Evolutionary conservation across 2,113 vertebrate species (phyloP), one percentile per base, ranked within the genome.

Genomic region (Gulo gulo): DNA sequence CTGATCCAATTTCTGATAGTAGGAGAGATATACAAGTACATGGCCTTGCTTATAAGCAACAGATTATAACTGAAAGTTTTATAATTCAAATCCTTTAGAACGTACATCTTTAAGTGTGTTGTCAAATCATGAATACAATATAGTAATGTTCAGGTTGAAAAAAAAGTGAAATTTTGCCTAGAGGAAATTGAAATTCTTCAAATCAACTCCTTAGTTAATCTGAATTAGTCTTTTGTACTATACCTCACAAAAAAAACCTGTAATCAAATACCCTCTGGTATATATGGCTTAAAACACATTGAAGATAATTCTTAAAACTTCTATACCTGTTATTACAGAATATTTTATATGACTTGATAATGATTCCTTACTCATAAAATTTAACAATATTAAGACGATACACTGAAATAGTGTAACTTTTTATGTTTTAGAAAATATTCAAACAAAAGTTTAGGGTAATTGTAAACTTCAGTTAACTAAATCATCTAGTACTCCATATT

Each of bases 101-200:
- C 82, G 4, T 55, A 36, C 1, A 73, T 65, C 39, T 95, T 96
- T 76, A 82, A 86, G 42, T 82, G 7, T 86, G 2, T 29, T 89
- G 39, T 86, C 29, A 97, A 94, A 89, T 90, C n/a, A 81, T 50
- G 18, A 95, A 80, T 39, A 97, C 12, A 92, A 45, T 20, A 9
- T 59, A 29, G 45, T 84, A 93, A 52, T 57, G 23, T 93, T 81
- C 36, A 91, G 47, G 87, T 82, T 95, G 59, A 69, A 69, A 94
- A 69, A 92, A 59, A 95, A 95, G 47, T 88, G 18, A 90, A 90
- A 93, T 55, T 92, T 85, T 92, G 73, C n/a, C 93, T 80, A 95
- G 95, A 79, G n/a, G 7, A 91, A 78, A 76, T 11, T 83, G 21
- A 14, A 91, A 95, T 84, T 88, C 45, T 94, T 93, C 29, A 87